phyloP scores from a whole-genome alignment of 1,140 invertebrate genomes.

The Agrilus planipennis region DNA sequence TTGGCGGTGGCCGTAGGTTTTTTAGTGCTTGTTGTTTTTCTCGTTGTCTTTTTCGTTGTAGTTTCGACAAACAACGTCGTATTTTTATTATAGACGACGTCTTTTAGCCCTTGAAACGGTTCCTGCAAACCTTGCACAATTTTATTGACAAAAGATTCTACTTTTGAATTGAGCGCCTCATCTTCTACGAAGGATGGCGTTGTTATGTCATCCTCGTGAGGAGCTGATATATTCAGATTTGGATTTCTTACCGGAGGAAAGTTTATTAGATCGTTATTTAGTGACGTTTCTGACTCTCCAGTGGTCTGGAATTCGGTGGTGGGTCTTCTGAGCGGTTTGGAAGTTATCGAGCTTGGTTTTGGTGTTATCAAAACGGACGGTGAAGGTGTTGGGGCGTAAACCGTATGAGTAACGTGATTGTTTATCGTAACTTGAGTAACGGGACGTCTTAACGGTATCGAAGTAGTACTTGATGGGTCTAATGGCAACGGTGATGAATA shows the following conservation, averaged over 20 bases:
- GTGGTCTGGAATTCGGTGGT: constrained; percentile 14
- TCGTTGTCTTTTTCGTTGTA: constrained; percentile 36
- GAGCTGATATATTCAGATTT: constrained; percentile 55
- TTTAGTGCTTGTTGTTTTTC: constrained; percentile 27
- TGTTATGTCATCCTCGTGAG: constrained; percentile 41
- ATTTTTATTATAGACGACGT: constrained; percentile 44
- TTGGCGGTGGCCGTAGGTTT: constrained; percentile 28
- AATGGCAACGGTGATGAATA: constrained; percentile 8
- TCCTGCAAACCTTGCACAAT: constrained; percentile 69
- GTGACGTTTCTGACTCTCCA: constrained; percentile 31
- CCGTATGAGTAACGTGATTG: constrained; percentile 42
- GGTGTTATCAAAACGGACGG: constrained; percentile 47
- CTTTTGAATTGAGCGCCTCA: constrained; percentile 60
- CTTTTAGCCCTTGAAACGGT: constrained; percentile 66
- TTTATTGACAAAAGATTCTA: constrained; percentile 69
- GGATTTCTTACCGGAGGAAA: constrained; percentile 76
- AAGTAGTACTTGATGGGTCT: constrained; percentile 22
- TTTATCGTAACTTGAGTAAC: constrained; percentile 40
- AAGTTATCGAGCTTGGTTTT: constrained; percentile 42
- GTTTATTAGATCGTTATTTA: constrained; percentile 60
- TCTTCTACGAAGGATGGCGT: constrained; percentile 63
- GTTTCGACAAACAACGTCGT: constrained; percentile 28
- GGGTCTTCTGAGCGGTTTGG: constrained; percentile 17
- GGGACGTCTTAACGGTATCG: constrained; percentile 29
- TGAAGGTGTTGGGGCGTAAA: constrained; percentile 36